phyloP scores from a whole-genome alignment of 2,888 invertebrate species.

The Odontocolon sp. region DNA sequence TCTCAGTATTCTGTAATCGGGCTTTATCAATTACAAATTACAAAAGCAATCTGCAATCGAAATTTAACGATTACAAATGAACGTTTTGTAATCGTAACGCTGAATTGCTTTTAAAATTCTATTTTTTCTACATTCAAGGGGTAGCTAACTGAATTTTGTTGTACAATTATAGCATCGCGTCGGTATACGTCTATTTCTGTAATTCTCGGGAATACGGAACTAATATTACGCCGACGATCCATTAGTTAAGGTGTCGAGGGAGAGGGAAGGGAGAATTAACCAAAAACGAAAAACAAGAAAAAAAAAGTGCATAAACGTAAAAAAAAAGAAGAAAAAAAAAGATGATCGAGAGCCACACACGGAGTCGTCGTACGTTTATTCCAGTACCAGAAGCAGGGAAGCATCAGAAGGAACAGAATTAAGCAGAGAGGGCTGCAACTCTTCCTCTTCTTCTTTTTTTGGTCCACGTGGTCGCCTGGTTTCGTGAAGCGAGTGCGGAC shows the following conservation, averaged over 20 bases:
- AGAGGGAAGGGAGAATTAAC: not conserved
- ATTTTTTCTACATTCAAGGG: not conserved
- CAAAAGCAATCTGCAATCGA: too few relatives aligned
- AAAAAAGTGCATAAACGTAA: not conserved
- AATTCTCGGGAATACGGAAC: conserved; percentile 19
- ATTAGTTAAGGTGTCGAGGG: conserved; percentile 9
- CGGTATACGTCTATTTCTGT: not conserved
- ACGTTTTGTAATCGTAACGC: not conserved
- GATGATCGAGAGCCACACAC: conserved; percentile 25
- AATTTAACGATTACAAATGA: not conserved
- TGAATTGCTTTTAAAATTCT: conserved; percentile 3
- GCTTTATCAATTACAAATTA: too few relatives aligned
- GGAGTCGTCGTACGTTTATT: conserved; percentile 33
- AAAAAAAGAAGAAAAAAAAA: conserved; percentile 2
- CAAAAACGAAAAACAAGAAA: conserved; percentile 9
- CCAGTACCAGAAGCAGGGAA: conserved; percentile 15
- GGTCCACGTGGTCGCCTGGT: conserved; percentile 55
- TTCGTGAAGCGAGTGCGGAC: conserved; percentile 33
- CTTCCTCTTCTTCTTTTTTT: conserved; percentile 43
- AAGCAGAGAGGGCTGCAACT: conserved; percentile 27
- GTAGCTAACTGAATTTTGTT: not conserved
- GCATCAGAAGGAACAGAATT: conserved; percentile 31
- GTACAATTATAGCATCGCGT: not conserved
- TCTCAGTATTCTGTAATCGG: too few relatives aligned
- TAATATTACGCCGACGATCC: conserved; percentile 23